Conservation (phyloP, 2,113 vertebrate species). For the Cryptotis parvus region DNA sequence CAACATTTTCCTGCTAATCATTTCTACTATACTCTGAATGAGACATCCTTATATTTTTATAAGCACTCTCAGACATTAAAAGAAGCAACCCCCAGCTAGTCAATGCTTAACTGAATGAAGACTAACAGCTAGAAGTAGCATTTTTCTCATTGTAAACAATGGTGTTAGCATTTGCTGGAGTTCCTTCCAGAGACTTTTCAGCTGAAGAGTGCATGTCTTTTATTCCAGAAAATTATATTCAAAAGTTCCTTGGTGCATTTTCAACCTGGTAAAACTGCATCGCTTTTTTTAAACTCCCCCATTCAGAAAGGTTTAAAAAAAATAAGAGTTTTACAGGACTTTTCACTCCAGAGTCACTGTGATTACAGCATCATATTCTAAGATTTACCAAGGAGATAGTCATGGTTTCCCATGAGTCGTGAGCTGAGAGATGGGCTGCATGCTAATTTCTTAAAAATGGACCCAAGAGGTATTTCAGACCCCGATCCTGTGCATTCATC, state of each 20-base stretch:
- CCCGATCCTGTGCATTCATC: neutral
- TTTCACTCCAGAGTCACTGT: neutral
- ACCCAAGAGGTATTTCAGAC: neutral
- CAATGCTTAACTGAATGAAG: constrained; percentile 1
- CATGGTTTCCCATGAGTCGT: neutral
- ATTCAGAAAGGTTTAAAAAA: constrained; percentile 36
- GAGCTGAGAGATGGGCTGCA: constrained; percentile 33
- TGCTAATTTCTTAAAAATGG: neutral
- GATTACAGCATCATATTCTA: neutral
- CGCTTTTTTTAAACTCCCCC: neutral
- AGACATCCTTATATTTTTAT: constrained; percentile 43
- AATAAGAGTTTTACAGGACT: constrained; percentile 7
- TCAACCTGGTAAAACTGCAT: constrained; percentile 49
- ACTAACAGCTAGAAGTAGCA: constrained; percentile 40
- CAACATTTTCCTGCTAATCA: constrained; percentile 43
- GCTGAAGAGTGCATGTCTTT: constrained; percentile 15
- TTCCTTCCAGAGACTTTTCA: constrained; percentile 52
- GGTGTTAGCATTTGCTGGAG: constrained; percentile 46
- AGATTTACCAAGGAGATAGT: constrained; percentile 46
- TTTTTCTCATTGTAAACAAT: constrained; percentile 71
- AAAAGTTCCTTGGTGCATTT: constrained; percentile 23
- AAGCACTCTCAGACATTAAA: constrained; percentile 16
- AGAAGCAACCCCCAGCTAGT: constrained; percentile 53
- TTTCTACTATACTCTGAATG: constrained; percentile 37
- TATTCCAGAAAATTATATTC: constrained; percentile 61